These are phyloP conservation scores for Geotrypetes seraphini DNA, from an alignment of 2,797 vertebrate species.

Conservation along the genomic window DNA sequence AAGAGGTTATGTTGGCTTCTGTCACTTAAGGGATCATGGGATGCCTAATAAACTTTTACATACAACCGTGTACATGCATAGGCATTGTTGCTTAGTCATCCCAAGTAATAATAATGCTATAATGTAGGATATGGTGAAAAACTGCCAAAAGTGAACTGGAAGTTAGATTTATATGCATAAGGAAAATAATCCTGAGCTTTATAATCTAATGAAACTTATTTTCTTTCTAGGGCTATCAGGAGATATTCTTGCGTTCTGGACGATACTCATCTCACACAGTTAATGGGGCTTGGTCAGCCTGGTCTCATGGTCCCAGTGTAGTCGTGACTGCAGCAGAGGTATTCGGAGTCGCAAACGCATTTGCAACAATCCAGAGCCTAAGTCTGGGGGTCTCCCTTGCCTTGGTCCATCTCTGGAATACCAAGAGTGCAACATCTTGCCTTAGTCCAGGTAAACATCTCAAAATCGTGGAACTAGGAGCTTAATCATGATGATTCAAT, in stretches of 20 bases:
- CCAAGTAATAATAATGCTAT: too few species aligned
- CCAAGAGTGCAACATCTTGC: constrained; percentile 90
- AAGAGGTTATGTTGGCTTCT: too few species aligned
- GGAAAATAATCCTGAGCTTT: too few species aligned
- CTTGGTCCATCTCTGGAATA: constrained; percentile 79
- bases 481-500: too few species aligned
- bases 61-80: too few species aligned
- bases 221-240: constrained; percentile 49
- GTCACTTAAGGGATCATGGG: too few species aligned
- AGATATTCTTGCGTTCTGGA: constrained; percentile 79
- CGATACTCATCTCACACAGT: constrained; percentile 73
- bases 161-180: too few species aligned
- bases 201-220: background rate
- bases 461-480: background rate
- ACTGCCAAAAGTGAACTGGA: background rate
- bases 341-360: constrained; percentile 82
- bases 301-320: constrained; percentile 93
- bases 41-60: too few species aligned
- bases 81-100: too few species aligned
- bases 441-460: constrained; percentile 81
- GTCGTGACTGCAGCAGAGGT: constrained; percentile 84
- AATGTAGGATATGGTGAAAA: background rate
- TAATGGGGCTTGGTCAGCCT: constrained; percentile 85
- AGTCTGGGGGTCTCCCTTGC: constrained; percentile 79
- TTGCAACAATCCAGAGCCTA: constrained; percentile 87